A percentile compares a stretch with the other conserved stretches of the same genome.
Conservation (phyloP, 2,113 vertebrate species). For the Nesospiza acunhae region DNA sequence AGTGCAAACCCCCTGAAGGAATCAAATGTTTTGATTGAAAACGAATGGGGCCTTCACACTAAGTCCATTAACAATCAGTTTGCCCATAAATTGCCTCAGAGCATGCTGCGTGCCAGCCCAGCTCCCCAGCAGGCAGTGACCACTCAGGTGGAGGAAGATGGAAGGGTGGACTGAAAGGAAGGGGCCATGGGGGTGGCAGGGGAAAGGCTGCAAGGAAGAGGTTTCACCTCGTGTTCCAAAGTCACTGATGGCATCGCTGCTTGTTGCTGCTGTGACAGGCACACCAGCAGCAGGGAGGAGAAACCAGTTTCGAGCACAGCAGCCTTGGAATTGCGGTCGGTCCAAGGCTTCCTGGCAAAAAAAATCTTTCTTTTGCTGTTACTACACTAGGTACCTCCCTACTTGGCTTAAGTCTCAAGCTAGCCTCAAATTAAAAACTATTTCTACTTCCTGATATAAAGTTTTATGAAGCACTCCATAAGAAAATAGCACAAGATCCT, state of each 20-base stretch:
- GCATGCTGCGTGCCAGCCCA: background rate
- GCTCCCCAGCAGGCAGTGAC: background rate
- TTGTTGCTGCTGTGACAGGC: background rate
- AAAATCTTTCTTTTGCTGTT: background rate
- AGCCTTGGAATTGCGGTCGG: background rate
- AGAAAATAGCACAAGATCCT: background rate
- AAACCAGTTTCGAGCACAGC: background rate
- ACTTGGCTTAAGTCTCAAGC: background rate
- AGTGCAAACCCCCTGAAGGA: background rate
- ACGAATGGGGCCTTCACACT: background rate
- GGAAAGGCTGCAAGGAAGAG: background rate
- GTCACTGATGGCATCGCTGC: rapidly evolving
- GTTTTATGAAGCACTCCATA: background rate
- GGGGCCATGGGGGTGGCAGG: background rate
- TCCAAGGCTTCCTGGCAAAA: background rate
- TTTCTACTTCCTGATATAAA: background rate
- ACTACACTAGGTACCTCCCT: background rate
- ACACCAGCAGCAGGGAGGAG: background rate
- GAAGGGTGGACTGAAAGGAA: background rate
- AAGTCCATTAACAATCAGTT: background rate
- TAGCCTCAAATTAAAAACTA: background rate
- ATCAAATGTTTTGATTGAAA: background rate
- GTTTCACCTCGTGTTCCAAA: background rate
- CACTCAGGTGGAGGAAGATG: background rate
- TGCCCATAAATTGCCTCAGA: background rate